Evolutionary conservation across 1,140 invertebrate genomes (phyloP), one percentile per base, ranked within the genome.

Genomic region (Steinernema feltiae): DNA sequence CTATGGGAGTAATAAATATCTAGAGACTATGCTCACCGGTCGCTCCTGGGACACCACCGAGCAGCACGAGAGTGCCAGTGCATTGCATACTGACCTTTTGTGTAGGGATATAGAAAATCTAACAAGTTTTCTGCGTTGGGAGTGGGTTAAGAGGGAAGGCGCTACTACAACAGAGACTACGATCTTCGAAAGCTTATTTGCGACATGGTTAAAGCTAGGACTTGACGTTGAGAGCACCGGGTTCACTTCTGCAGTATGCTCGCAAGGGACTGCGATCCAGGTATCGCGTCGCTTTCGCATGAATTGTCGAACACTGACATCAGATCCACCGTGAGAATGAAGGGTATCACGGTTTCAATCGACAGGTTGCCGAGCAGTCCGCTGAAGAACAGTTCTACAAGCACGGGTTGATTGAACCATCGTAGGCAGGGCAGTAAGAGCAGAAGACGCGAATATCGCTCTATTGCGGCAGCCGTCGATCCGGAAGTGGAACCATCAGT

Each of bases 281-380:
- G 53, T 63, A 63, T 63, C 53, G 53, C 53, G 53, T 63, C 53
- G 24, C 53, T 63, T 21, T 99, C 96, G 35, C 48, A 69, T 0
- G 71, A 29, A 41, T 75, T 78, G 29, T 82, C 78, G 74, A 83
- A 83, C 21, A 83, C 71, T 15, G 35, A 75, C 76, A 78, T 71
- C n/a, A 83, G 46, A 53, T 91, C 91, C 91, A 94, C 93, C 79
- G 91, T 91, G 74, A 96, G 89, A 83, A 96, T 92, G 85, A 93
- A 94, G 74, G 94, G 94, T 87, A 96, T 93, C 78, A 95, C 92
- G 85, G 91, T 93, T 86, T 94, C 92, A 75, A 97, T 94, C 88
- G 93, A 92, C 75, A 94, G 91, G 84, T 92, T 93, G n/a, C 94
- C 94, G 41, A 95, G 92, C 35, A 96, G 90, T 24, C 93, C 93